Evolutionary conservation across 1,140 invertebrate genomes (phyloP).

Genomic region (Apis laboriosa): DNA sequence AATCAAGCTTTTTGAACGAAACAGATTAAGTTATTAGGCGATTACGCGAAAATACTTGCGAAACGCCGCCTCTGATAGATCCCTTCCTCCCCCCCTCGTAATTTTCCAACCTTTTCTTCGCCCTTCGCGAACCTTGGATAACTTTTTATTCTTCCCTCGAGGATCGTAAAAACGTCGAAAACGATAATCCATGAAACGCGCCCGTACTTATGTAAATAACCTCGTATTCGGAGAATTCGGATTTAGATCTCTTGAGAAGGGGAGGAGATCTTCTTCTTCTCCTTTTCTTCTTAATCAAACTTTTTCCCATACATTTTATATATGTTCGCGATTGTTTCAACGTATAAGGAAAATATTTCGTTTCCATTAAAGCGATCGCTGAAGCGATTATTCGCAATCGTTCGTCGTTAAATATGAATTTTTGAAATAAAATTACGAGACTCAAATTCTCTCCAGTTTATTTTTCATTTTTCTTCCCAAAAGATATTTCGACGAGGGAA

Average conservation of each 20-base stretch:
- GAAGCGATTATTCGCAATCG: no score
- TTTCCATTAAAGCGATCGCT: no score
- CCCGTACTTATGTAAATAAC: neutral
- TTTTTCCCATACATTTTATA: neutral
- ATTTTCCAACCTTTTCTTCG: neutral
- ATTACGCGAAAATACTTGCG: neutral
- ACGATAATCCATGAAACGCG: neutral
- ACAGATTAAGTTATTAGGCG: constrained; percentile 12
- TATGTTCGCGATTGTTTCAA: neutral
- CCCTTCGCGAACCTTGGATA: neutral
- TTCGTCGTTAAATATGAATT: no score
- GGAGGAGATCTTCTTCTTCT: neutral
- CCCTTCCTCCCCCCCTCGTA: no score
- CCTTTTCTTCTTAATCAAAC: neutral
- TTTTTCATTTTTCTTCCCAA: no score
- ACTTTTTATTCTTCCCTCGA: neutral
- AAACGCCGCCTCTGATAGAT: neutral
- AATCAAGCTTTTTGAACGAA: neutral
- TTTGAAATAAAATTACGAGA: no score
- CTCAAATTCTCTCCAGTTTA: no score
- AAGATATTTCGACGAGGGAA: no score
- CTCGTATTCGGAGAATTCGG: neutral
- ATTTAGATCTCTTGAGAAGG: no score
- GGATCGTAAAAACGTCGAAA: neutral
- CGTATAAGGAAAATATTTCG: no score